Percentiles rank a stretch among this genome's conserved stretches.
These are phyloP conservation scores for Rhabdornis inornatus DNA, from an alignment of 2,113 vertebrate genomes.

Conservation along the genomic window DNA sequence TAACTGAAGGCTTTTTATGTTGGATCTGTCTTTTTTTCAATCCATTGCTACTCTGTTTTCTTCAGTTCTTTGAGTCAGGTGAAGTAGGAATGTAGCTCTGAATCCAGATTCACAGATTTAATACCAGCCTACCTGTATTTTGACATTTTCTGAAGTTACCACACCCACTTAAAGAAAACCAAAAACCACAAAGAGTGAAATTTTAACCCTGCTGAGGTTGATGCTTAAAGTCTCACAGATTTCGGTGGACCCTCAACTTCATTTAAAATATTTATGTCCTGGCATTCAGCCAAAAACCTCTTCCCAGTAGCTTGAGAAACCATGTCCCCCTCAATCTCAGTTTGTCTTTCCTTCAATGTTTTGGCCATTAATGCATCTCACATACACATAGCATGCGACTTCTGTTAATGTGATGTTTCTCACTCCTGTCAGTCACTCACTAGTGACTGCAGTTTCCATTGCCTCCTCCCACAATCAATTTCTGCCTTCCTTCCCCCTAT, in stretches of 20 bases:
- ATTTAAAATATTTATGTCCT: background rate
- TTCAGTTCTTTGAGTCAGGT: background rate
- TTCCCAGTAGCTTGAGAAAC: background rate
- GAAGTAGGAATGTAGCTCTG: background rate
- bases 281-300: background rate
- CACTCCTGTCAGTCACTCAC: background rate
- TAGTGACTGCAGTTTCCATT: background rate
- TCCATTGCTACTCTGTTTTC: background rate
- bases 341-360: background rate
- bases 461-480: background rate
- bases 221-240: background rate
- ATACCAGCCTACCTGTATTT: background rate
- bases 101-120: background rate
- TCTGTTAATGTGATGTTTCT: background rate
- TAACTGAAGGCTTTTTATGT: background rate
- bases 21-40: background rate
- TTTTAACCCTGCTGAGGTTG: background rate
- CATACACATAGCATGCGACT: background rate
- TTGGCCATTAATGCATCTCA: background rate
- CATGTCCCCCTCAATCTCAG: background rate
- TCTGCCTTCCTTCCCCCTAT: background rate
- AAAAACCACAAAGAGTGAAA: background rate
- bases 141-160: background rate
- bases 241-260: background rate
- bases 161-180: background rate